These are phyloP conservation scores for Cataglyphis cursor DNA, from an alignment of 2,888 invertebrate genomes.

Conservation along the genomic window DNA sequence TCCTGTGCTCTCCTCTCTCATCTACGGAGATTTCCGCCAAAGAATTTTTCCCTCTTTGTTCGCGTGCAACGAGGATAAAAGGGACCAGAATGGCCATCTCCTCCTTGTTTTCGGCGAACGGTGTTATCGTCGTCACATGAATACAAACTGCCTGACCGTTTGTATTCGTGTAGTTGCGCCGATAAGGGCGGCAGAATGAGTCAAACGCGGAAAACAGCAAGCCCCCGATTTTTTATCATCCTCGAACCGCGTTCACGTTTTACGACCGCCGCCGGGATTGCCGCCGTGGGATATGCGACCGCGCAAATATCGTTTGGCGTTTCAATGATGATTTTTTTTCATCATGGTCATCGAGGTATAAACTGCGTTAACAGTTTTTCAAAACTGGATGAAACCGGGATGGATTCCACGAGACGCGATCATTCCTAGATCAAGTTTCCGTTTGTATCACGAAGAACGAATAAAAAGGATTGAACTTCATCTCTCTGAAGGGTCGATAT, in stretches of 20 bases:
- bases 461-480: background rate
- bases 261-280: background rate
- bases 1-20: background rate
- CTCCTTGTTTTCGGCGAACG: slow-evolving; percentile 21
- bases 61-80: slow-evolving; percentile 9
- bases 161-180: background rate
- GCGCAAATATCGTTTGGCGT: slow-evolving; percentile 12
- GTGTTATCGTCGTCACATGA: slow-evolving; percentile 3
- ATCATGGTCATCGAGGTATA: background rate
- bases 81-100: background rate
- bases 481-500: background rate
- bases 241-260: slow-evolving; percentile 9
- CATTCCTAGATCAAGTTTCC: background rate
- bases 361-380: background rate
- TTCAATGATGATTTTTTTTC: background rate
- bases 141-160: slow-evolving; percentile 28
- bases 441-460: background rate
- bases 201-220: slow-evolving; percentile 10
- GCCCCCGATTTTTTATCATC: background rate
- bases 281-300: background rate
- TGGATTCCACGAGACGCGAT: background rate
- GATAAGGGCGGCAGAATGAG: slow-evolving; percentile 21
- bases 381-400: background rate
- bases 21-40: background rate
- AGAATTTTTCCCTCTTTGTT: background rate